A percentile compares a stretch with the other conserved stretches of the same genome.
Evolutionary conservation across 2,113 vertebrate genomes (phyloP).

Genomic region (Setophaga petechia): DNA sequence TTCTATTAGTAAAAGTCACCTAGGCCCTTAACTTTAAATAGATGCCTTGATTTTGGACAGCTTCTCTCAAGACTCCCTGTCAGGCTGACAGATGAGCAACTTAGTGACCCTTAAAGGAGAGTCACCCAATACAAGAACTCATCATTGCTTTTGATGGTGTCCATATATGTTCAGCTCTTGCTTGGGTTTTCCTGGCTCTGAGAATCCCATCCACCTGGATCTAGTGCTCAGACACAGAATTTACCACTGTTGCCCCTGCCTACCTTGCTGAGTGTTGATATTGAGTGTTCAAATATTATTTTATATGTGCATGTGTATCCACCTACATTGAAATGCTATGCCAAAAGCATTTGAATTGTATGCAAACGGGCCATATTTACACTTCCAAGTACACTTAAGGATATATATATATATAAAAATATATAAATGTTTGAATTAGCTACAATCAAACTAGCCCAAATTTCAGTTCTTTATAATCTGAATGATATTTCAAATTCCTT

Average conservation of each 20-base stretch:
- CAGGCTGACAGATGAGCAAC: not conserved
- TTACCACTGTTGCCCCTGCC: not conserved
- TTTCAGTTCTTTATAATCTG: not conserved
- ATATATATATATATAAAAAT: not conserved
- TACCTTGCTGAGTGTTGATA: not conserved
- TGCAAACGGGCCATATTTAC: not conserved
- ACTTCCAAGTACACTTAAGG: not conserved
- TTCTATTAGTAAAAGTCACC: not conserved
- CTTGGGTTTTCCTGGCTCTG: not conserved
- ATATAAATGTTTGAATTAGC: not conserved
- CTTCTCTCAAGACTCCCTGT: not conserved
- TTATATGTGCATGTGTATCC: not conserved
- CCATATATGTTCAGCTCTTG: not conserved
- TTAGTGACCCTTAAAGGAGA: not conserved
- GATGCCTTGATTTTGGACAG: not conserved
- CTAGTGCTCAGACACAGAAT: not conserved
- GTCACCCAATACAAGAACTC: not conserved
- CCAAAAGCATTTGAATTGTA: not conserved
- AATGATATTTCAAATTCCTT: not conserved
- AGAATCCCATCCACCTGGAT: not conserved
- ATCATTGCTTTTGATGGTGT: not conserved
- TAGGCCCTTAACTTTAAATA: not conserved
- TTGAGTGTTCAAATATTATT: not conserved
- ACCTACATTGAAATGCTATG: not conserved
- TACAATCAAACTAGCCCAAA: not conserved